Base-by-base conservation (phyloP, 2,797 vertebrate genomes). In the Sebastolobus altivelis region DNA sequence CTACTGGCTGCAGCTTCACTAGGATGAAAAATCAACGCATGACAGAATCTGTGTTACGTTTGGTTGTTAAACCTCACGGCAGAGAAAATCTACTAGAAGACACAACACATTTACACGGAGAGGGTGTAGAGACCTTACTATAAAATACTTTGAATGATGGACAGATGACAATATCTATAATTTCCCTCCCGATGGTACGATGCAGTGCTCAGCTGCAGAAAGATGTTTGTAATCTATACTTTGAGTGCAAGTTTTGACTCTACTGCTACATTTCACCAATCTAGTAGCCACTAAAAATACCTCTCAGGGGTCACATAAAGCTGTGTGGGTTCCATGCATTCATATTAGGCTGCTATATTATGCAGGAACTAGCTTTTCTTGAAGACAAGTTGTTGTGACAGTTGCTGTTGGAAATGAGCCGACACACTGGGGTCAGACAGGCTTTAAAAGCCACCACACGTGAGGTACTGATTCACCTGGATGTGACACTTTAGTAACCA, bases 11-110 rank as follows among this genome's bases (percentile, higher is more conserved):
- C 40, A 22, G 69, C 40, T 20, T 65, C 37, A 14, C 59, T 16
- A 25, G 40, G 75, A 79, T 71, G 63, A 77, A 73, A 73, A 65
- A 71, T 54, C 76, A 66, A 58, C 6, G 8, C 72, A 69, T 62
- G 54, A 77, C 63, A 58, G 54, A 77, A 67, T 62, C 49, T 65
- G 25, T n/a, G 63, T 59, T 46, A 73, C 2, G 2, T 77, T 37
- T 6, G 3, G 66, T 52, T 65, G 58, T 72, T 72, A 74, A 78
- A 72, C 74, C 33, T 55, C 49, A 40, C 4, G 0, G 56, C 52
- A 63, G 37, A 80, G 55, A 77, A 72, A 73, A 78, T 60, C 29
- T 70, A 27, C 43, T 4, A 20, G 20, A 67, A 65, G 40, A 63
- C 68, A 55, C 11, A 40, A 67, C 49, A 31, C 22, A 63, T 61